A percentile compares a stretch with the other conserved stretches of the same genome.
Conservation (phyloP, 2,797 vertebrate species). For the Sandelia bainsii region DNA sequence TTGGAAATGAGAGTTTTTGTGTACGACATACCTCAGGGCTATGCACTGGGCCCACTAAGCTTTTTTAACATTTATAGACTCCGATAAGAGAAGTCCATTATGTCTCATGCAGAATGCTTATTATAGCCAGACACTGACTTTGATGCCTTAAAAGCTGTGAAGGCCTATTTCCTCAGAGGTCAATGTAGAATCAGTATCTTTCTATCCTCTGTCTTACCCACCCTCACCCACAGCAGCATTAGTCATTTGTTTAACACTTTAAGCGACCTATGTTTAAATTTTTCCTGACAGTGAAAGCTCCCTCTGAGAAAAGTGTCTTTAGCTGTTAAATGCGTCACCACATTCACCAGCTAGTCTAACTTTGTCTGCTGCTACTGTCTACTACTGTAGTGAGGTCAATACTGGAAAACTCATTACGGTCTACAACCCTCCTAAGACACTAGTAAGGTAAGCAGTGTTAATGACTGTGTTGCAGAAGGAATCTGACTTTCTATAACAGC, state of each 20-base stretch:
- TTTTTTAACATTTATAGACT: slow-evolving; percentile 43
- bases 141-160: slow-evolving; percentile 35
- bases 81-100: slow-evolving; percentile 59
- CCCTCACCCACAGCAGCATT: background rate
- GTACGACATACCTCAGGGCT: slow-evolving; percentile 47
- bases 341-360: too few species aligned
- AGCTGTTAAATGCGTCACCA: too few species aligned
- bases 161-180: slow-evolving; percentile 45
- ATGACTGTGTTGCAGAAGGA: background rate
- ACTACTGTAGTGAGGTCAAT: too few species aligned
- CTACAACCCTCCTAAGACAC: background rate
- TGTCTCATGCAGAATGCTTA: slow-evolving; percentile 36
- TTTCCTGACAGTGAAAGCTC: background rate
- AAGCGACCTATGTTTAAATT: background rate
- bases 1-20: slow-evolving; percentile 42
- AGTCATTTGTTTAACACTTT: slow-evolving; percentile 1
- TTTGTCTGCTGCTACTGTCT: too few species aligned
- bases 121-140: slow-evolving; percentile 38
- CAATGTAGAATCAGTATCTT: slow-evolving; percentile 19
- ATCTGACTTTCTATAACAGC: background rate
- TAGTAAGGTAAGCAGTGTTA: background rate
- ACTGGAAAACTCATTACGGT: background rate
- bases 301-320: too few species aligned
- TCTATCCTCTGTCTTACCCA: slow-evolving; percentile 24
- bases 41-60: slow-evolving; percentile 36